A percentile compares a stretch with the other conserved stretches of the same genome.
Evolutionary conservation across 2,113 vertebrate genomes (phyloP).

Genomic region (Misgurnus anguillicaudatus): DNA sequence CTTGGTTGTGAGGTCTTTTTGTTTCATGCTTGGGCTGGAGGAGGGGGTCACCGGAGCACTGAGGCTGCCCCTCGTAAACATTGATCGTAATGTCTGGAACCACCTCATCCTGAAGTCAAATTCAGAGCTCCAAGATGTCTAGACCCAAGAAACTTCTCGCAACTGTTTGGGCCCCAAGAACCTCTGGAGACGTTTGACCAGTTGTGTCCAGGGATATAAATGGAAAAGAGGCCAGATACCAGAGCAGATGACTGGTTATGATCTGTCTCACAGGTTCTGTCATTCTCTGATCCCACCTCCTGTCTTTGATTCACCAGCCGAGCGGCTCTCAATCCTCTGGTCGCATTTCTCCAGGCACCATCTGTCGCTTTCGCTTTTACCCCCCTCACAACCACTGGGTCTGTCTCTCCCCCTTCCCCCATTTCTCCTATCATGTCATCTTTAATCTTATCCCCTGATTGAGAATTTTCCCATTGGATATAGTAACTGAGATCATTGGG

Average conservation of each 20-base stretch:
- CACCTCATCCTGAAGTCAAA: slow-evolving; percentile 66
- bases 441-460: slow-evolving; percentile 26
- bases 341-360: slow-evolving; percentile 31
- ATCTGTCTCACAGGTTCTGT: slow-evolving; percentile 34
- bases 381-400: slow-evolving; percentile 48
- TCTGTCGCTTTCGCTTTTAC: slow-evolving; percentile 52
- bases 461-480: not conserved
- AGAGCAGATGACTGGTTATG: slow-evolving; percentile 29
- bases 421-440: slow-evolving; percentile 47
- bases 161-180: not conserved
- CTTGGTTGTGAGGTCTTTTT: slow-evolving; percentile 62
- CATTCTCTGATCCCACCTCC: slow-evolving; percentile 28
- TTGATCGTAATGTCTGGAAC: slow-evolving; percentile 61
- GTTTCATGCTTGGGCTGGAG: slow-evolving; percentile 63
- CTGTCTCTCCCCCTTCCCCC: slow-evolving; percentile 47
- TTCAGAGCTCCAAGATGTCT: not conserved
- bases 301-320: slow-evolving; percentile 36
- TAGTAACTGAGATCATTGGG: slow-evolving; percentile 18
- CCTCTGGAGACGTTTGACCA: not conserved
- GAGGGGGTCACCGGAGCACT: slow-evolving; percentile 65
- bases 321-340: slow-evolving; percentile 60
- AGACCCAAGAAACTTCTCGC: not conserved
- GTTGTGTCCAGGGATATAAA: not conserved
- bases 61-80: slow-evolving; percentile 59
- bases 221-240: not conserved